Conservation (phyloP, 2,797 vertebrate genomes). For the Diplodus puntazzo region DNA sequence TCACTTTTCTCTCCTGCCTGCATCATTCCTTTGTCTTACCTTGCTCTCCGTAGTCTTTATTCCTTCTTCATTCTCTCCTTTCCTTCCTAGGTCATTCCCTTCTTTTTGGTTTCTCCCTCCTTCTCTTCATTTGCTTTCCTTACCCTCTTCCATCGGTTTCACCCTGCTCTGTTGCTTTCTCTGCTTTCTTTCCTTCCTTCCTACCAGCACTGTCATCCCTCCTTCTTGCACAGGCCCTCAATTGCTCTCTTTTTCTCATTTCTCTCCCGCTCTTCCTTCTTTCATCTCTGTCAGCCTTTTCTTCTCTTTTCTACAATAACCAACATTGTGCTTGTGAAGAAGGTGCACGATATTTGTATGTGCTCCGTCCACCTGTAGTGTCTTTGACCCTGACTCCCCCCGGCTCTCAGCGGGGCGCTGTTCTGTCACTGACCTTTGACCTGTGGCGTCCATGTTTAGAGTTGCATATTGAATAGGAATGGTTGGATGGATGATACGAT, state of each 20-base stretch:
- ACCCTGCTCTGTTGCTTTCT: background rate
- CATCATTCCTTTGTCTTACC: background rate
- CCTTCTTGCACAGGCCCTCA: background rate
- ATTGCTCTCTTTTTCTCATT: background rate
- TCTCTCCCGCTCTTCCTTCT: background rate
- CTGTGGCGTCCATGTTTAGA: background rate
- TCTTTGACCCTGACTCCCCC: background rate
- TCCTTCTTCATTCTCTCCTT: background rate
- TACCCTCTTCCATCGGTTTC: background rate
- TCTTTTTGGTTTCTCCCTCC: conserved; percentile 66
- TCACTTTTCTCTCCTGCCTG: background rate
- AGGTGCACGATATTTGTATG: background rate
- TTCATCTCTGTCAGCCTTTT: background rate
- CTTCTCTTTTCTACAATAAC: background rate
- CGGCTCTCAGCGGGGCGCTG: background rate
- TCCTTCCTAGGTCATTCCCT: background rate
- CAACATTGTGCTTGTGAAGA: background rate
- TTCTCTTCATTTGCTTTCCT: conserved; percentile 1
- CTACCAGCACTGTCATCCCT: too few relatives aligned
- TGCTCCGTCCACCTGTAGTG: background rate
- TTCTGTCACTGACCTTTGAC: conserved; percentile 16
- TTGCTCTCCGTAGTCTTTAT: background rate
- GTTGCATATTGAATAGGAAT: background rate
- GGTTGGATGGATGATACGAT: background rate
- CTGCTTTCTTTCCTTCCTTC: background rate